These are phyloP conservation scores for Ornithoptera alexandrae DNA, from an alignment of 2,888 invertebrate species.

Conservation along the genomic window DNA sequence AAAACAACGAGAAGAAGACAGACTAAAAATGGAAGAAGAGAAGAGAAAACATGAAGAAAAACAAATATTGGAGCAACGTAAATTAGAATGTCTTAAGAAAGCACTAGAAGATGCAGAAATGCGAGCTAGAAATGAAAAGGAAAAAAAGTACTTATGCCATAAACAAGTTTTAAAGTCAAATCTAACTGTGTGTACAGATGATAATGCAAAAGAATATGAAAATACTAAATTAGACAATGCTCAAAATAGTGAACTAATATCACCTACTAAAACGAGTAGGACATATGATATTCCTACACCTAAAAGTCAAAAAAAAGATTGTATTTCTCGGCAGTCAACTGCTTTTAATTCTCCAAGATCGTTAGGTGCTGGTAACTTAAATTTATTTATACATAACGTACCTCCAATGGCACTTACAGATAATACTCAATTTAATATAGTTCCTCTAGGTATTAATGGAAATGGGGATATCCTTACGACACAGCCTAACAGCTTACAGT, in stretches of 20 bases:
- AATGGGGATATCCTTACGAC: conserved; percentile 64
- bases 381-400: conserved; percentile 69
- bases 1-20: conserved; percentile 86
- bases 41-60: conserved; percentile 83
- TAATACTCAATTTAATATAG: conserved; percentile 68
- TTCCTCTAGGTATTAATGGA: conserved; percentile 67
- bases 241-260: conserved; percentile 46
- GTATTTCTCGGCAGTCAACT: conserved; percentile 63
- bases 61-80: conserved; percentile 84
- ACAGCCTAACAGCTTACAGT: conserved; percentile 76
- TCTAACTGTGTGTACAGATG: conserved; percentile 37
- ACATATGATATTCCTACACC: conserved; percentile 70
- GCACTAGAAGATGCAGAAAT: conserved; percentile 89
- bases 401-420: conserved; percentile 67
- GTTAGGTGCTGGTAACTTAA: conserved; percentile 63
- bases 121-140: conserved; percentile 84
- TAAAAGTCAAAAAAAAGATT: conserved; percentile 64
- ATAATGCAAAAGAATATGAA: conserved; percentile 46
- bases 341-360: conserved; percentile 71
- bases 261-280: conserved; percentile 66
- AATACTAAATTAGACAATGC: conserved; percentile 41
- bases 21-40: conserved; percentile 85
- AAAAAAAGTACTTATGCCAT: conserved; percentile 67
- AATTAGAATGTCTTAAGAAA: conserved; percentile 87
- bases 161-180: conserved; percentile 50